These are phyloP conservation scores for Falco columbarius DNA, from an alignment of 2,797 vertebrate species.

Conservation along the genomic window DNA sequence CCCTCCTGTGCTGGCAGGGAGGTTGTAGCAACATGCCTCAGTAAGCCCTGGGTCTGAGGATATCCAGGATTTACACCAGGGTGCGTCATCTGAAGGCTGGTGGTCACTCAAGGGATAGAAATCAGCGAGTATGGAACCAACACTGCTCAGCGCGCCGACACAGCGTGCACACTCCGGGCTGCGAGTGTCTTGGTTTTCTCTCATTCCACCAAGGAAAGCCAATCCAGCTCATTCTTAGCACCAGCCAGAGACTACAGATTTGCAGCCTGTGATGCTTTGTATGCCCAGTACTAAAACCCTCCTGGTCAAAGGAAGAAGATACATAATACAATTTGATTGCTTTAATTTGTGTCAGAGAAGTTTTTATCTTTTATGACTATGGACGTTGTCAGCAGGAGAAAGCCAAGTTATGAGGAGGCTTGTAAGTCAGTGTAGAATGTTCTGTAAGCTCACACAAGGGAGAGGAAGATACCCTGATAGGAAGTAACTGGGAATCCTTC, in stretches of 20 bases:
- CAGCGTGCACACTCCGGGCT: fast-evolving
- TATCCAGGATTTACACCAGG: fast-evolving
- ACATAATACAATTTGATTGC: background rate
- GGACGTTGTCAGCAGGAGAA: background rate
- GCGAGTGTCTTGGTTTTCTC: background rate
- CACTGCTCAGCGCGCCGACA: too few species aligned
- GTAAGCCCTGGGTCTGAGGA: background rate
- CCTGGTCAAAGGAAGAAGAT: background rate
- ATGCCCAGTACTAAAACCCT: background rate
- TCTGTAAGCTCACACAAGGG: background rate
- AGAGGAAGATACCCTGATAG: background rate
- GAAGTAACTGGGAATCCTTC: background rate
- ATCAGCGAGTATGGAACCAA: too few species aligned
- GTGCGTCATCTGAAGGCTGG: background rate
- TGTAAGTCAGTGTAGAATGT: background rate
- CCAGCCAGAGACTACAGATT: background rate
- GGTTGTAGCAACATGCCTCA: background rate
- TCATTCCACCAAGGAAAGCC: background rate
- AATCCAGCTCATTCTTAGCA: background rate
- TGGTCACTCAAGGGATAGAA: background rate
- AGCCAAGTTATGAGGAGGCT: background rate
- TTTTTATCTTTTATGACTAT: background rate
- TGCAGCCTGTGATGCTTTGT: background rate
- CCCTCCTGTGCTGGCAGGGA: background rate
- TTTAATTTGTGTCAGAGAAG: background rate